Evolutionary conservation across 2,113 vertebrate species (phyloP).

Genomic region (Dasyornis broadbenti): DNA sequence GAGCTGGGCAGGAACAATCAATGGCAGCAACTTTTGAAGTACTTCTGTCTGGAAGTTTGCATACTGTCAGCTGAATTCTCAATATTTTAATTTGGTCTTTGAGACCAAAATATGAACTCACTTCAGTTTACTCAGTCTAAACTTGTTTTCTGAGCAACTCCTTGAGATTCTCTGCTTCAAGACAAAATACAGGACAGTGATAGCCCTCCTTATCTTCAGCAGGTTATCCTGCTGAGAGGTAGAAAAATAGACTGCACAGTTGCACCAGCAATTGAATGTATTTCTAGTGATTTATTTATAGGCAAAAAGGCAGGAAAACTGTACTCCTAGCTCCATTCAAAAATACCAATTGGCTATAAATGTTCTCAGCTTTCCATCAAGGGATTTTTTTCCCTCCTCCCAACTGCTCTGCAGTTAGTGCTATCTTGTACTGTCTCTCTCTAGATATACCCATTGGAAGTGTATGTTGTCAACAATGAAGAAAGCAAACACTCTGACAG

Average conservation of each 20-base stretch:
- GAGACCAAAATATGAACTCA: neutral
- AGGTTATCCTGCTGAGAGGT: neutral
- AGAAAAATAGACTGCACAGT: neutral
- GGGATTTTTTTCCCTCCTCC: neutral
- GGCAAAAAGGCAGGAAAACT: neutral
- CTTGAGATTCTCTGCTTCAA: neutral
- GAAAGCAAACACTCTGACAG: neutral
- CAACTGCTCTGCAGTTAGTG: neutral
- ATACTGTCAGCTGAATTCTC: neutral
- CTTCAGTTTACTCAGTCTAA: neutral
- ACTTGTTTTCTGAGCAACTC: neutral
- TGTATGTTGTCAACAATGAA: neutral
- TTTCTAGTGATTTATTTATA: constrained; percentile 29
- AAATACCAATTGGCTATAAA: neutral
- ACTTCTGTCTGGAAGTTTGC: neutral
- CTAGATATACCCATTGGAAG: neutral
- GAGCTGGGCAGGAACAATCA: neutral
- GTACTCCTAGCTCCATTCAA: neutral
- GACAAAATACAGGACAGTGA: neutral
- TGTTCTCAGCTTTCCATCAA: neutral
- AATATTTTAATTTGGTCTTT: neutral
- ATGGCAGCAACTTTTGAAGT: neutral
- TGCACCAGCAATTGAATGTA: neutral
- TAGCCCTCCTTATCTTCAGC: neutral
- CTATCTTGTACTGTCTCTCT: neutral